Evolutionary conservation across 2,888 invertebrate species (phyloP).

Genomic region (Ferrisia virgata): DNA sequence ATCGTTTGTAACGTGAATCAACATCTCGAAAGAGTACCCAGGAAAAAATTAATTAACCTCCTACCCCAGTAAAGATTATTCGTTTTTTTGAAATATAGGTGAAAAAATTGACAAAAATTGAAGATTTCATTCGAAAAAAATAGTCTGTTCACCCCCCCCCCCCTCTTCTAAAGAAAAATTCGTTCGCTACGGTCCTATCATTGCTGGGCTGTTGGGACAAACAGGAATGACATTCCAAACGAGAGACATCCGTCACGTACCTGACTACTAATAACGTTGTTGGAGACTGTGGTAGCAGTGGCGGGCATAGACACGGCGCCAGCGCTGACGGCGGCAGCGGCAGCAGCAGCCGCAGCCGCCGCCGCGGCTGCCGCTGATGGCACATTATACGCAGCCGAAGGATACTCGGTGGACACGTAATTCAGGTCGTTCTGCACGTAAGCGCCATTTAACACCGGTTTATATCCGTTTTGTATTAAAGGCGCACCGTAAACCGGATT

Average conservation of each 20-base stretch:
- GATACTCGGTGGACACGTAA: background rate
- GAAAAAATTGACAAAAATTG: no score
- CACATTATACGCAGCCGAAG: background rate
- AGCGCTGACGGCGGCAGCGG: background rate
- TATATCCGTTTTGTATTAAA: slow-evolving; percentile 6
- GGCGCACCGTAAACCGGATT: slow-evolving; percentile 16
- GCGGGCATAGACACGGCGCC: background rate
- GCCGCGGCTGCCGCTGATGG: background rate
- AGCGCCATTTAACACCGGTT: background rate
- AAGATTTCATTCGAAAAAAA: no score
- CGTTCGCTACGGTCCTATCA: no score
- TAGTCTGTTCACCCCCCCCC: no score
- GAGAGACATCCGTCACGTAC: background rate
- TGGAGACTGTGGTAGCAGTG: background rate
- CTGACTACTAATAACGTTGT: background rate
- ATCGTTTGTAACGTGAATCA: no score
- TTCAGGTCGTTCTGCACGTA: slow-evolving; percentile 27
- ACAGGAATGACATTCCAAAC: no score
- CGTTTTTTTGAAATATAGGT: no score
- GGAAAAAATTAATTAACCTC: no score
- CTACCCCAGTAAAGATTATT: no score
- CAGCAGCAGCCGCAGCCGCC: background rate
- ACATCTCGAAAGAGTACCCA: no score
- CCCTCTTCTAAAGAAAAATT: no score
- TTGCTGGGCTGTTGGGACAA: no score